Evolutionary conservation across 64 coral and sea anemone genomes (phyloP).

Genomic region (Montipora capricornis): DNA sequence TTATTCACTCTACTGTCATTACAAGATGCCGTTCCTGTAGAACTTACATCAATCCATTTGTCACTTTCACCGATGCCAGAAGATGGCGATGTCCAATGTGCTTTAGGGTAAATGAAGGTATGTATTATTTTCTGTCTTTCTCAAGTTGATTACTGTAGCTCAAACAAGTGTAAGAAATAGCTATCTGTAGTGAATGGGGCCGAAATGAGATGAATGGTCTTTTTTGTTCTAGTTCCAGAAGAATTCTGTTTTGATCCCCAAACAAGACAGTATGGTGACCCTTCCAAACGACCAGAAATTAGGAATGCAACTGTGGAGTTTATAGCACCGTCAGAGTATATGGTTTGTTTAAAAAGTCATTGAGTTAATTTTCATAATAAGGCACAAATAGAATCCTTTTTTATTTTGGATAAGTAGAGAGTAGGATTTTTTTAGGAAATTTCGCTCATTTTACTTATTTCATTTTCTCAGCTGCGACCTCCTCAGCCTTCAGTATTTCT

Average conservation of each 20-base stretch:
- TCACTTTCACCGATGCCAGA: constrained; percentile 91
- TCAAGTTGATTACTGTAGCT: too few species aligned
- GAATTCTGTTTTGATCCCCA: constrained; percentile 98
- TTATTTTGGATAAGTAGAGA: not conserved
- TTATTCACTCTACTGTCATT: constrained; percentile 95
- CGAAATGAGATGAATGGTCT: not conserved
- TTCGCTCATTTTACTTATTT: not conserved
- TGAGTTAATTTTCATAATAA: not conserved
- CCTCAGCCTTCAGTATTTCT: constrained; percentile 95
- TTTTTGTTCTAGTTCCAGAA: constrained; percentile 83
- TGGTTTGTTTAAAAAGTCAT: constrained; percentile 63
- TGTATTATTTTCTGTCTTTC: not conserved
- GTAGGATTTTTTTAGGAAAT: too few species aligned
- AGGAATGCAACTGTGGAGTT: constrained; percentile 94
- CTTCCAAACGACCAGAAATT: constrained; percentile 94
- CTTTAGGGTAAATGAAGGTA: constrained; percentile 98
- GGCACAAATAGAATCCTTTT: too few species aligned
- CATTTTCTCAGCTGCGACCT: constrained; percentile 80
- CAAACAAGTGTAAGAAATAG: too few species aligned
- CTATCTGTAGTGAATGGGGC: too few species aligned
- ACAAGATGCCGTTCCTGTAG: constrained; percentile 98
- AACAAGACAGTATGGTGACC: constrained; percentile 93
- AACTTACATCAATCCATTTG: constrained; percentile 99
- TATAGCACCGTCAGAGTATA: constrained; percentile 98
- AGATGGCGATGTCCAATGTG: constrained; percentile 97